Evolutionary conservation across 2,888 invertebrate species (phyloP).

Genomic region (Polyommatus icarus): DNA sequence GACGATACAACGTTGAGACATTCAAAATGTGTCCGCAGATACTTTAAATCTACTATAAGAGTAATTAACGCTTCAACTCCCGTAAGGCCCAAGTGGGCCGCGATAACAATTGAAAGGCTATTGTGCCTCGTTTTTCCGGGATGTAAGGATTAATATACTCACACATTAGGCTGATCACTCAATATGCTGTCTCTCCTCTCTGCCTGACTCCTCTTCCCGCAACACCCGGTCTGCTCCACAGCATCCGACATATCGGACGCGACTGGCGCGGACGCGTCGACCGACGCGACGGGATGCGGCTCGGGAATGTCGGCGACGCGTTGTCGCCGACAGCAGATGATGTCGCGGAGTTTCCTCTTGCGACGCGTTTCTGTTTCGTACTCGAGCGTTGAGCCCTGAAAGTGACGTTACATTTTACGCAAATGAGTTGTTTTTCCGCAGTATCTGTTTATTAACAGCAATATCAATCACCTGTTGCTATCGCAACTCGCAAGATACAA

Average conservation of each 20-base stretch:
- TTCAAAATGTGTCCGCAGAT: too few relatives aligned
- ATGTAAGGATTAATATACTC: slow-evolving; percentile 40
- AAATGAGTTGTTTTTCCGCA: too few relatives aligned
- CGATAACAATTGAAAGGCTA: too few relatives aligned
- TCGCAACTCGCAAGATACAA: too few relatives aligned
- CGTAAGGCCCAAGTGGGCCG: too few relatives aligned
- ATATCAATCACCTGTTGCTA: too few relatives aligned
- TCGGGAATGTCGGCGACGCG: slow-evolving; percentile 56
- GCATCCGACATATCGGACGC: slow-evolving; percentile 44
- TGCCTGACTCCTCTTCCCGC: slow-evolving; percentile 66
- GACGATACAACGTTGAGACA: too few relatives aligned
- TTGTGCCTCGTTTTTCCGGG: too few relatives aligned
- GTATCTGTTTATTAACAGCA: too few relatives aligned
- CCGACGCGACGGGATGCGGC: slow-evolving; percentile 27
- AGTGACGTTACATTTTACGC: neutral
- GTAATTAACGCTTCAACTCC: too few relatives aligned
- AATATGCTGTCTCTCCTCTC: slow-evolving; percentile 79
- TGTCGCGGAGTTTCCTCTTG: slow-evolving; percentile 72
- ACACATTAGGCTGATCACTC: slow-evolving; percentile 71
- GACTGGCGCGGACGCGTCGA: slow-evolving; percentile 50
- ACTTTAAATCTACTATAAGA: too few relatives aligned
- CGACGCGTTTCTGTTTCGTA: slow-evolving; percentile 70
- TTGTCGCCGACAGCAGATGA: slow-evolving; percentile 62
- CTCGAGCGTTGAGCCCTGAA: slow-evolving; percentile 63
- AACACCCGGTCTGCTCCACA: slow-evolving; percentile 62